A percentile compares a stretch with the other conserved stretches of the same genome.
Evolutionary conservation across 1,140 invertebrate species (phyloP).

Genomic region (Dendrolimus kikuchii): DNA sequence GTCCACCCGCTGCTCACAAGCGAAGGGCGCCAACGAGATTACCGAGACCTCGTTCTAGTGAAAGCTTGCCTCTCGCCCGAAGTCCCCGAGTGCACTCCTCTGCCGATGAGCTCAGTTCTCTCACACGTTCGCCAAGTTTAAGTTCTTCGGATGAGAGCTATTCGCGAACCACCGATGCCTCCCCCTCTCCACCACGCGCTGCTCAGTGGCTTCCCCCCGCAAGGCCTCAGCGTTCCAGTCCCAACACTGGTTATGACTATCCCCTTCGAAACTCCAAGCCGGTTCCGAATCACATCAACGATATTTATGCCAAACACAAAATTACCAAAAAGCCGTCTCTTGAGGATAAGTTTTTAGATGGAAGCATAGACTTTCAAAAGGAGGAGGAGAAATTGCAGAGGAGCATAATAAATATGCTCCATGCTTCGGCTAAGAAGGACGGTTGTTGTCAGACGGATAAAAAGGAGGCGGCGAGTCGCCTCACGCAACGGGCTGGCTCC

Average conservation of each 20-base stretch:
- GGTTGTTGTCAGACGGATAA: conserved; percentile 77
- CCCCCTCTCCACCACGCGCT: conserved; percentile 70
- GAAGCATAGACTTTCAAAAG: conserved; percentile 52
- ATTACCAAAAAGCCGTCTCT: conserved; percentile 54
- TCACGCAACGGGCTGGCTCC: conserved; percentile 60
- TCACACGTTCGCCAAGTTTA: conserved; percentile 84
- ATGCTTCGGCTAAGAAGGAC: conserved; percentile 73
- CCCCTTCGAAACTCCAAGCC: conserved; percentile 48
- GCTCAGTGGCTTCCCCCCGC: conserved; percentile 75
- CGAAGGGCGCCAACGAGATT: conserved; percentile 55
- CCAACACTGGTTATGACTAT: conserved; percentile 49
- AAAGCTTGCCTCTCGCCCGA: conserved; percentile 74
- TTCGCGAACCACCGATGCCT: conserved; percentile 80
- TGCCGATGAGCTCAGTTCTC: conserved; percentile 84
- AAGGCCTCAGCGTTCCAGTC: conserved; percentile 46
- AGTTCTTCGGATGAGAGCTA: conserved; percentile 88
- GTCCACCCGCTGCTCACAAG: conserved; percentile 48
- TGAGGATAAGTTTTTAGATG: conserved; percentile 59
- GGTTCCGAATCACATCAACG: conserved; percentile 36
- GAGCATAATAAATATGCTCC: conserved; percentile 66
- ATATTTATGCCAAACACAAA: conserved; percentile 61
- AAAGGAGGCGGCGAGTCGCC: conserved; percentile 64
- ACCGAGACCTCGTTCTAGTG: conserved; percentile 75
- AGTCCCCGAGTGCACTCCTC: conserved; percentile 80
- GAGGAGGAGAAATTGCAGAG: conserved; percentile 68